Conservation (phyloP, 2,888 invertebrate species). For the Imbricaverruca yamaguchii region DNA sequence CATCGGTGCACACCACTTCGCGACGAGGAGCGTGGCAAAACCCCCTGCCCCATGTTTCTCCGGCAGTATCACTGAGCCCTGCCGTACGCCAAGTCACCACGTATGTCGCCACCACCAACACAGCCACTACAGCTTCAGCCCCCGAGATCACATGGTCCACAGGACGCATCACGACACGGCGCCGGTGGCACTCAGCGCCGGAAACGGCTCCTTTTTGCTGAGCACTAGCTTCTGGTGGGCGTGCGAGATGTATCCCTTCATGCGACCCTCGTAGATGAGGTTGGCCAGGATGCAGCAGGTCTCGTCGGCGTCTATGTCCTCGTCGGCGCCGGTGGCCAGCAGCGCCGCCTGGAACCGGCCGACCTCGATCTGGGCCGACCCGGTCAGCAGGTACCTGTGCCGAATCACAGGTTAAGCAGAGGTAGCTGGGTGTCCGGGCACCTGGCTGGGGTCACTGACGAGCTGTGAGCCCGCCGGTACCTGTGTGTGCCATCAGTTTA, state of each 20-base stretch:
- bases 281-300: conserved; percentile 94
- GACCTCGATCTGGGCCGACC: conserved; percentile 76
- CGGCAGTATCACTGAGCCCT: too few relatives aligned
- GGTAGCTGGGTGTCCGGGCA: too few relatives aligned
- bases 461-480: too few relatives aligned
- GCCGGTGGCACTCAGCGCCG: conserved; percentile 42
- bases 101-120: neutral
- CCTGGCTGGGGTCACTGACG: too few relatives aligned
- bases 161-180: neutral
- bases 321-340: conserved; percentile 48
- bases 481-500: too few relatives aligned
- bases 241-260: conserved; percentile 96
- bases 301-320: conserved; percentile 71
- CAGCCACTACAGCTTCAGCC: neutral
- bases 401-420: too few relatives aligned
- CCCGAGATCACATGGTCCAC: neutral
- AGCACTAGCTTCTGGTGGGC: conserved; percentile 95
- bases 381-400: conserved; percentile 40
- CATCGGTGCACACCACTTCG: too few relatives aligned
- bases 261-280: conserved; percentile 91
- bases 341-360: conserved; percentile 73
- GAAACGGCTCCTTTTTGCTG: conserved; percentile 95
- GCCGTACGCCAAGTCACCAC: too few relatives aligned
- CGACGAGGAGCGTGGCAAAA: too few relatives aligned
- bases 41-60: too few relatives aligned